Evolutionary conservation across 23 tunicate species (phyloP).

Genomic region (Diplosoma virens): DNA sequence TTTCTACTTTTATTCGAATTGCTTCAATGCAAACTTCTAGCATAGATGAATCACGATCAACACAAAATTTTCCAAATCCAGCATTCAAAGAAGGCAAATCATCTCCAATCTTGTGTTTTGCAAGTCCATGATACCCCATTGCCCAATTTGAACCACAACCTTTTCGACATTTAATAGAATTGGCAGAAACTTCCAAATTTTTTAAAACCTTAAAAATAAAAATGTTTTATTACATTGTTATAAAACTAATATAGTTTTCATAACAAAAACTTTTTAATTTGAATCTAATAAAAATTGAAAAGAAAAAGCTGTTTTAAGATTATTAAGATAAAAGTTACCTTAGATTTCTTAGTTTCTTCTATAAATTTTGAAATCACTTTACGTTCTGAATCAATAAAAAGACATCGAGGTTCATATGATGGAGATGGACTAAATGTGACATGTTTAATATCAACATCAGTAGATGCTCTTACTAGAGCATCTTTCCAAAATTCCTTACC

Average conservation of each 20-base stretch:
- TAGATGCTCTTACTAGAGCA: not conserved
- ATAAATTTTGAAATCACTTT: slow-evolving; percentile 64
- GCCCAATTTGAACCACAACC: slow-evolving; percentile 97
- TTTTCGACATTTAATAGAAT: slow-evolving; percentile 42
- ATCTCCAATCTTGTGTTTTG: slow-evolving; percentile 16
- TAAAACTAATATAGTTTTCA: not conserved
- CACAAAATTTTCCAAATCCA: slow-evolving; percentile 28
- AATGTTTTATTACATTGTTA: not conserved
- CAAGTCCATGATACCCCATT: slow-evolving; percentile 56
- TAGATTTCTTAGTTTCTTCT: slow-evolving; percentile 14
- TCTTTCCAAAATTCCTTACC: slow-evolving; percentile 79
- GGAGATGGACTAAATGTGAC: slow-evolving; percentile 17
- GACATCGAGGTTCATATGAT: slow-evolving; percentile 32
- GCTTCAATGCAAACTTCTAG: slow-evolving; percentile 58
- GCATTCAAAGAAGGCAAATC: slow-evolving; percentile 41
- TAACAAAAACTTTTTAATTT: not conserved
- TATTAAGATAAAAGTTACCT: slow-evolving; percentile 4
- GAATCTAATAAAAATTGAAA: not conserved
- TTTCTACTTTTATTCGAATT: slow-evolving; percentile 68
- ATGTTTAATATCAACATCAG: slow-evolving; percentile 21
- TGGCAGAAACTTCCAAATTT: slow-evolving; percentile 31
- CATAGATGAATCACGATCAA: slow-evolving; percentile 50
- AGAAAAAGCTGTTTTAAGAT: not conserved
- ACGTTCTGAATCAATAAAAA: slow-evolving; percentile 75
- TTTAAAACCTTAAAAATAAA: slow-evolving; percentile 2